These are phyloP conservation scores for Argyrosomus regius DNA, from an alignment of 2,797 vertebrate species.

Conservation along the genomic window DNA sequence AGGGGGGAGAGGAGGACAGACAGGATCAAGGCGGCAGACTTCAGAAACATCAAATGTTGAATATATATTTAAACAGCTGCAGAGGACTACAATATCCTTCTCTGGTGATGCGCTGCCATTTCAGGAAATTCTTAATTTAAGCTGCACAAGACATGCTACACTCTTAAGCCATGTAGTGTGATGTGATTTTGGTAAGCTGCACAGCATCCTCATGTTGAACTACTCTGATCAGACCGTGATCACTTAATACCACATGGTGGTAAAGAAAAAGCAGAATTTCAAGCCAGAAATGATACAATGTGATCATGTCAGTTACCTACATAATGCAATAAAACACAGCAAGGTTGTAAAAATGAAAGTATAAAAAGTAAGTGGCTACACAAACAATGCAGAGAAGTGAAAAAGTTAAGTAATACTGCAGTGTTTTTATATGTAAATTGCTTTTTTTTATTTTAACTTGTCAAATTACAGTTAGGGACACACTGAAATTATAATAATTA, in stretches of 20 bases:
- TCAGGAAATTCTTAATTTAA: background rate
- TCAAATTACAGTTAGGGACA: background rate
- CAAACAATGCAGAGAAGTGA: background rate
- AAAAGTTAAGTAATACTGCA: background rate
- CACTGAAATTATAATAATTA: background rate
- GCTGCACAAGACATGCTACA: background rate
- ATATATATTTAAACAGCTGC: slow-evolving; percentile 12
- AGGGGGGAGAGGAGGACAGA: background rate
- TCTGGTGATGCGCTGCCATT: background rate
- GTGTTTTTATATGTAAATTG: background rate
- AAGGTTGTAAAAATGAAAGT: background rate
- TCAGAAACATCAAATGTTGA: slow-evolving; percentile 12
- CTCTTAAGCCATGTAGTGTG: slow-evolving; percentile 3
- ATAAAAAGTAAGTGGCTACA: background rate
- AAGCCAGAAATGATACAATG: background rate
- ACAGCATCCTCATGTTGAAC: slow-evolving; percentile 6
- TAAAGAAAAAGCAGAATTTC: background rate
- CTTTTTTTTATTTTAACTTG: background rate
- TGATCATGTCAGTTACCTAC: background rate
- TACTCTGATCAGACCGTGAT: slow-evolving; percentile 8
- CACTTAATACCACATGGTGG: background rate
- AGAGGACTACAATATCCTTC: background rate
- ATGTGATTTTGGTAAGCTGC: slow-evolving; percentile 19
- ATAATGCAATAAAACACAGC: background rate
- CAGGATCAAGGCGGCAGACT: slow-evolving; percentile 1